These are phyloP conservation scores for Polyodon spathula DNA, from an alignment of 2,113 vertebrate genomes.

Conservation along the genomic window DNA sequence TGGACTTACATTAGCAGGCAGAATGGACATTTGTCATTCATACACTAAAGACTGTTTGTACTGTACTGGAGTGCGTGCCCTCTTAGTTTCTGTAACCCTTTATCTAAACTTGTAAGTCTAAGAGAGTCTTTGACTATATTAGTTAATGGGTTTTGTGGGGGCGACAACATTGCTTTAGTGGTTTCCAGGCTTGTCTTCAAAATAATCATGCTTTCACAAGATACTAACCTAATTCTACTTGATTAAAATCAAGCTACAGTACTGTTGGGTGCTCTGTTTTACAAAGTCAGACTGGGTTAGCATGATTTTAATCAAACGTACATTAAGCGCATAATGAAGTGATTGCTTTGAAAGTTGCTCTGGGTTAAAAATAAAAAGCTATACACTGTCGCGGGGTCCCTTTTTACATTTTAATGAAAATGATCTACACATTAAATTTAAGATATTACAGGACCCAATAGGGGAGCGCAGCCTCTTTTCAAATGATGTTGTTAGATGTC, in stretches of 20 bases:
- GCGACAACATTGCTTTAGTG: too few species aligned
- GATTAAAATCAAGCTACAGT: background rate
- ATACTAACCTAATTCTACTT: background rate
- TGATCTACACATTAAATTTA: constrained; percentile 43
- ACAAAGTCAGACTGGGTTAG: too few species aligned
- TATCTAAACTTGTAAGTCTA: too few species aligned
- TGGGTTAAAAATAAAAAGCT: background rate
- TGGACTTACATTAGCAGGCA: constrained; percentile 14
- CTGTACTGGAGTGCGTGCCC: too few species aligned
- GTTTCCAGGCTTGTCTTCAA: background rate
- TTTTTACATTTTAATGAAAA: constrained; percentile 42
- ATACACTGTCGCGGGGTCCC: background rate
- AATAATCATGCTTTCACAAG: background rate
- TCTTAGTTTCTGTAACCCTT: too few species aligned
- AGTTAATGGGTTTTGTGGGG: too few species aligned
- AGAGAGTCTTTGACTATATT: too few species aligned
- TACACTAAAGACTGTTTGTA: too few species aligned
- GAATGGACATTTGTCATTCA: too few species aligned
- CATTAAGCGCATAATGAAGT: constrained; percentile 1
- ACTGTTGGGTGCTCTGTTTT: too few species aligned
- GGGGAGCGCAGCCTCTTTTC: constrained; percentile 57
- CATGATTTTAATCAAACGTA: constrained; percentile 1
- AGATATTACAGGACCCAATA: constrained; percentile 59
- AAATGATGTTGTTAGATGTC: constrained; percentile 63
- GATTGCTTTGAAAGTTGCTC: constrained; percentile 3